Evolutionary conservation across 2,797 vertebrate species (phyloP).

Genomic region (Diplodus sargus): DNA sequence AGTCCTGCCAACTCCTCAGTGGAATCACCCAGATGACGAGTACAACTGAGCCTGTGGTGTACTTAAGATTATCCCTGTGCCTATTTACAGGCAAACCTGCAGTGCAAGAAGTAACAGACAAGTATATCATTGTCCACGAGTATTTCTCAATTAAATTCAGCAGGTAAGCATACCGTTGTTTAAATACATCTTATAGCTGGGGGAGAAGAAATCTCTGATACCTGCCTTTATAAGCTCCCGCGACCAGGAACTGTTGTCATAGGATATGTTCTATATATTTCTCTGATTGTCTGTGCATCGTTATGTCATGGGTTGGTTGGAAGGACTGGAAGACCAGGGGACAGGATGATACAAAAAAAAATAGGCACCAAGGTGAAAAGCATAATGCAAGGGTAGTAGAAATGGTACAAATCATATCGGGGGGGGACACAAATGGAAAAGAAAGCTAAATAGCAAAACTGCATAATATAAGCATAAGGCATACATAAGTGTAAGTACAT

Average conservation of each 20-base stretch:
- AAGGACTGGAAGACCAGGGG: conserved; percentile 67
- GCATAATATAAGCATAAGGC: conserved; percentile 80
- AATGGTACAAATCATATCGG: conserved; percentile 56
- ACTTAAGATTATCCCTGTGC: conserved; percentile 52
- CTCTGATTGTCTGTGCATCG: conserved; percentile 78
- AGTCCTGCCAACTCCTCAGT: conserved; percentile 69
- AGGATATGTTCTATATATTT: conserved; percentile 66
- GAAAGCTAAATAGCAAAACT: conserved; percentile 61
- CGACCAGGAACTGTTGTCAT: conserved; percentile 51
- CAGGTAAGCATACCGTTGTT: conserved; percentile 80
- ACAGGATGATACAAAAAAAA: conserved; percentile 47
- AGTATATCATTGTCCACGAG: conserved; percentile 46
- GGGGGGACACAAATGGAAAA: conserved; percentile 32
- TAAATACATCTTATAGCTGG: conserved; percentile 46
- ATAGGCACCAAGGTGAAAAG: conserved; percentile 82
- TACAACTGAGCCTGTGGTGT: conserved; percentile 42
- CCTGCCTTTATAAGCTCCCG: conserved; percentile 58
- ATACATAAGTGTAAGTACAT: conserved; percentile 79
- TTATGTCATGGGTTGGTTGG: conserved; percentile 44
- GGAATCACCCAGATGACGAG: conserved; percentile 50
- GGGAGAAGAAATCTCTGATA: conserved; percentile 37
- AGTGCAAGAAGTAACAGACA: conserved; percentile 70
- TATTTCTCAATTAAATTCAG: conserved; percentile 61
- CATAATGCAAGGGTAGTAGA: conserved; percentile 48
- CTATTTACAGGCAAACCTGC: conserved; percentile 78